A percentile compares a stretch with the other conserved stretches of the same genome.
Evolutionary conservation across 2,888 invertebrate genomes (phyloP).

Genomic region (Agrilus cyanescens): DNA sequence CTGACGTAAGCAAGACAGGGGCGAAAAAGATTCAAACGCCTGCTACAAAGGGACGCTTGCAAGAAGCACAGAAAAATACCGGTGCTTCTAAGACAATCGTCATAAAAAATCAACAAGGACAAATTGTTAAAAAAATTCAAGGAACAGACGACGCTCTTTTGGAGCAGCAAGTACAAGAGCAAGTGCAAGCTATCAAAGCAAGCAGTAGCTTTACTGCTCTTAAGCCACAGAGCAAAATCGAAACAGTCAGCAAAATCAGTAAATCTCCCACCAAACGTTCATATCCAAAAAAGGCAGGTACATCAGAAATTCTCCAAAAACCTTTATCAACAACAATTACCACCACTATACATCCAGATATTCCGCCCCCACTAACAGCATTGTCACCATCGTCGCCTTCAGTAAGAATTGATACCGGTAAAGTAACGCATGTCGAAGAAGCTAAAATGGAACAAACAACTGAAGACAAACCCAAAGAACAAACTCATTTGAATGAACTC

Average conservation of each 20-base stretch:
- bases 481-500: conserved; percentile 30
- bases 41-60: conserved; percentile 11
- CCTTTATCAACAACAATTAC: conserved; percentile 2
- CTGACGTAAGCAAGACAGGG: conserved; percentile 20
- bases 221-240: conserved; percentile 14
- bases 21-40: conserved; percentile 14
- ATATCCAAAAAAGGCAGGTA: conserved; percentile 8
- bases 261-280: conserved; percentile 9
- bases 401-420: conserved; percentile 14
- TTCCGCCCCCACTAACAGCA: conserved; percentile 16
- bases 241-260: conserved; percentile 4
- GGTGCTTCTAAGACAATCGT: conserved; percentile 29
- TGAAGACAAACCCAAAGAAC: conserved; percentile 13
- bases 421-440: conserved; percentile 7
- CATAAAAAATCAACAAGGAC: conserved; percentile 32
- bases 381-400: conserved; percentile 25
- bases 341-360: conserved; percentile 6
- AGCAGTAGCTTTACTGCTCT: conserved; percentile 16
- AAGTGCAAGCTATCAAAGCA: conserved; percentile 34
- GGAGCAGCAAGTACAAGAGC: conserved; percentile 32
- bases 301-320: conserved; percentile 1
- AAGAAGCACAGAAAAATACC: conserved; percentile 9
- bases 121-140: conserved; percentile 30
- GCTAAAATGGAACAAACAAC: conserved; percentile 7
- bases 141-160: conserved; percentile 27